phyloP scores from a whole-genome alignment of 1,140 invertebrate species.

The Hyposmocoma kahamanoa region DNA sequence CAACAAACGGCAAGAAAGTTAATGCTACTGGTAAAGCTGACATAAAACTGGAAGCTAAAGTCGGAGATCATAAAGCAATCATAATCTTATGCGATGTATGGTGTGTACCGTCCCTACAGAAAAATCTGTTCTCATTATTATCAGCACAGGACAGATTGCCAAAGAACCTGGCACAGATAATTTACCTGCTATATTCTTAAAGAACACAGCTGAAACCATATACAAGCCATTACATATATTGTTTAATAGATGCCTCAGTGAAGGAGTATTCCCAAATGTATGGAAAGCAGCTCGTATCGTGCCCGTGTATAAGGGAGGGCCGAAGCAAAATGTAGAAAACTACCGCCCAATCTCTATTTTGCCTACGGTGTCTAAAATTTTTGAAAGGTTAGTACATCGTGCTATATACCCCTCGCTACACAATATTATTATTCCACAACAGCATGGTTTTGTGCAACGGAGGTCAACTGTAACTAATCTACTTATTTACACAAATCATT shows the following conservation, averaged over 20 bases:
- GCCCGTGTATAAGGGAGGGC: slow-evolving; percentile 2
- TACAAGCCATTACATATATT: slow-evolving; percentile 5
- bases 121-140: too few relatives aligned
- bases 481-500: not conserved
- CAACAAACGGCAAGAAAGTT: too few relatives aligned
- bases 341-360: slow-evolving; percentile 6
- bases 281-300: slow-evolving; percentile 8
- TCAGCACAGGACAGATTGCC: too few relatives aligned
- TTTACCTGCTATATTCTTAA: not conserved
- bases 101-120: too few relatives aligned
- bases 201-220: not conserved
- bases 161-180: not conserved
- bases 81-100: too few relatives aligned
- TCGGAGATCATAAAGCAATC: too few relatives aligned
- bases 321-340: not conserved
- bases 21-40: too few relatives aligned
- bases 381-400: slow-evolving; percentile 14
- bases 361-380: slow-evolving; percentile 3
- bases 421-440: not conserved
- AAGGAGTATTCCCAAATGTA: slow-evolving; percentile 6
- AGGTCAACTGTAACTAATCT: slow-evolving; percentile 1
- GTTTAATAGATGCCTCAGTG: slow-evolving; percentile 7
- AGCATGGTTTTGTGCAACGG: slow-evolving; percentile 5
- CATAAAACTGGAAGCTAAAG: too few relatives aligned
- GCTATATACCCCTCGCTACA: not conserved